Evolutionary conservation across 2,113 vertebrate genomes (phyloP), one percentile per base, ranked within the genome.

Genomic region (Pomatorhinus ruficollis): DNA sequence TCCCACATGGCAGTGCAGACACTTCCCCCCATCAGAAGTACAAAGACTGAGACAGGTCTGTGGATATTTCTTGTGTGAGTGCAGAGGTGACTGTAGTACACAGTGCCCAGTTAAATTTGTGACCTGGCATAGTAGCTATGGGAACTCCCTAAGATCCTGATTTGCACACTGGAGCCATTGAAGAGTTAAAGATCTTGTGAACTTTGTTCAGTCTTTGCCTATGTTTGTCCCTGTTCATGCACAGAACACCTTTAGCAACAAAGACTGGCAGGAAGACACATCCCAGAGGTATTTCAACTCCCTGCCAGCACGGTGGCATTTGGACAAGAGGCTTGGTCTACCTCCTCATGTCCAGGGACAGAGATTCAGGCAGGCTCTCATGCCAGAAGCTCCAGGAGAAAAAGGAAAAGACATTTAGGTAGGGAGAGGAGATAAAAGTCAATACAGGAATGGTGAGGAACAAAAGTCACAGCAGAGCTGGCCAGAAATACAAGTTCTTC

Each of bases 221-320:
- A 1, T 6, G 2, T 49, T 6, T 87, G 40, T 45, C 42, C 27
- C 3, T 61, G 40, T 10, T 65, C 3, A 14, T 0, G 0, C 21
- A 59, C 18, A 64, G 57, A 60, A 31, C 15, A 33, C 7, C 27
- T 84, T 59, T n/a, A 77, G 31, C 4, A 30, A 7, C 12, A 70
- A 44, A 72, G 11, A 21, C 52, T 30, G 4, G 1, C 15, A 61
- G 50, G 24, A 65, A 31, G 11, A 24, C 8, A 5, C 2, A 3
- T 35, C 15, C 21, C 54, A 69, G 54, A 61, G 50, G 4, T 7
- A 31, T 21, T 85, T 44, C 59, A 37, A 35, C 23, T 63, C 22
- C 30, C 35, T 54, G 47, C 5, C 66, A 40, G 39, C 17, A 15
- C 0, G 2, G 18, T 30, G 35, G 7, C 12, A 17, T 35, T 37